These are phyloP conservation scores for Gallinago jamesoni DNA, from an alignment of 2,113 vertebrate species.

Conservation along the genomic window DNA sequence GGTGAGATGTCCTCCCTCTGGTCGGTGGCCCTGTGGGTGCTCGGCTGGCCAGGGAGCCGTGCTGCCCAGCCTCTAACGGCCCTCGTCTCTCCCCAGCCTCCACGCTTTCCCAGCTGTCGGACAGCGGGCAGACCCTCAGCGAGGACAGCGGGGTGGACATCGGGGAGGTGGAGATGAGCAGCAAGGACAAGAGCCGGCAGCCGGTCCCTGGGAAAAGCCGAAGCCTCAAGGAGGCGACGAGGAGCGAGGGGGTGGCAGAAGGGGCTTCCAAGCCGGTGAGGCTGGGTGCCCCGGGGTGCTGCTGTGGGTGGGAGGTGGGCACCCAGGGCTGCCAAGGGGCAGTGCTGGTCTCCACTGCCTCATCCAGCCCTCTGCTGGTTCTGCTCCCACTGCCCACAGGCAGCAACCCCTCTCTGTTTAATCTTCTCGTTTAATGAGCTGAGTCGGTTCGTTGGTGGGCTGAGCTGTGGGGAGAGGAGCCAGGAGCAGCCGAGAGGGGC, in stretches of 20 bases:
- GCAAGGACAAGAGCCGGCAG: conserved; percentile 81
- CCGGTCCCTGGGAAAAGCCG: conserved; percentile 75
- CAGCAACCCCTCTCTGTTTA: fast-evolving
- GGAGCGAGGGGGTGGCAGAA: conserved; percentile 70
- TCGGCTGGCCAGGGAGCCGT: neutral
- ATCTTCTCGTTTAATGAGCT: too few species aligned
- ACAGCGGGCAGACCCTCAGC: conserved; percentile 94
- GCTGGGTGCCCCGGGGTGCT: neutral
- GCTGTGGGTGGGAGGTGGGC: neutral
- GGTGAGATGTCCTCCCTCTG: neutral
- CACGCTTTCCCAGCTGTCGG: conserved; percentile 92
- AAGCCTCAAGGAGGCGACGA: conserved; percentile 65
- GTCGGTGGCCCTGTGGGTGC: neutral
- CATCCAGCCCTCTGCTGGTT: fast-evolving
- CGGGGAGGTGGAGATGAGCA: conserved; percentile 82
- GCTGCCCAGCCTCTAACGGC: neutral
- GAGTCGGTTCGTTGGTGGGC: neutral
- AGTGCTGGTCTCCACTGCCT: neutral
- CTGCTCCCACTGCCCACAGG: neutral
- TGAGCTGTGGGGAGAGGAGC: neutral
- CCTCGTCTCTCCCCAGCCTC: conserved; percentile 77
- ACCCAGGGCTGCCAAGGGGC: neutral
- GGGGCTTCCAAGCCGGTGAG: conserved; percentile 88
- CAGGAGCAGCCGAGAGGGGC: neutral
- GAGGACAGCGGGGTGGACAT: conserved; percentile 98